These are phyloP conservation scores for Acanthochromis polyacanthus DNA, from an alignment of 2,113 vertebrate species.

Conservation along the genomic window DNA sequence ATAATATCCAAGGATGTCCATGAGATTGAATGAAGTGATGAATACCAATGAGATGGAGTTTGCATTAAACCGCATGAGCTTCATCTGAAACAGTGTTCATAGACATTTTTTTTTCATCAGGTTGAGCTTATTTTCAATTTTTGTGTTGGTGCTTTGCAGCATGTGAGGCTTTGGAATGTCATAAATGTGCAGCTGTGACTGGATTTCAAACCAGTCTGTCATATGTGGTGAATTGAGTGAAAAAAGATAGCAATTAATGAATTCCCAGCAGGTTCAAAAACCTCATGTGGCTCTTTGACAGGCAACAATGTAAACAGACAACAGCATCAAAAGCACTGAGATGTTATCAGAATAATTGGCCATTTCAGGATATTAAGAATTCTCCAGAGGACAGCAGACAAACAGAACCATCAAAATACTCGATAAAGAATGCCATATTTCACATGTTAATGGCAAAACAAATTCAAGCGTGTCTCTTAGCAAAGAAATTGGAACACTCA, in stretches of 20 bases:
- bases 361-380: neutral
- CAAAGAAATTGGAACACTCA: too few relatives aligned
- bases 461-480: too few relatives aligned
- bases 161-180: neutral
- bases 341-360: neutral
- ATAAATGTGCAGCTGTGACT: neutral
- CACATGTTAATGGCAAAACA: neutral
- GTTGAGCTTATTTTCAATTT: too few relatives aligned
- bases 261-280: too few relatives aligned
- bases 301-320: too few relatives aligned
- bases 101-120: too few relatives aligned
- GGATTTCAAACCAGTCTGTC: neutral
- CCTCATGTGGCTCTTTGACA: too few relatives aligned
- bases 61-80: neutral
- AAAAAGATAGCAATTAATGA: too few relatives aligned
- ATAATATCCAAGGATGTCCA: constrained; percentile 19
- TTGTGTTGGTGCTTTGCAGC: neutral
- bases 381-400: neutral
- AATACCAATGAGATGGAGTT: constrained; percentile 5
- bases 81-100: too few relatives aligned
- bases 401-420: neutral
- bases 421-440: neutral
- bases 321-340: neutral
- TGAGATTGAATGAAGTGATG: constrained; percentile 8
- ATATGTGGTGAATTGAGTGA: too few relatives aligned